Evolutionary conservation across 2,888 invertebrate genomes (phyloP).

Genomic region (Didymodactylos carnosus): DNA sequence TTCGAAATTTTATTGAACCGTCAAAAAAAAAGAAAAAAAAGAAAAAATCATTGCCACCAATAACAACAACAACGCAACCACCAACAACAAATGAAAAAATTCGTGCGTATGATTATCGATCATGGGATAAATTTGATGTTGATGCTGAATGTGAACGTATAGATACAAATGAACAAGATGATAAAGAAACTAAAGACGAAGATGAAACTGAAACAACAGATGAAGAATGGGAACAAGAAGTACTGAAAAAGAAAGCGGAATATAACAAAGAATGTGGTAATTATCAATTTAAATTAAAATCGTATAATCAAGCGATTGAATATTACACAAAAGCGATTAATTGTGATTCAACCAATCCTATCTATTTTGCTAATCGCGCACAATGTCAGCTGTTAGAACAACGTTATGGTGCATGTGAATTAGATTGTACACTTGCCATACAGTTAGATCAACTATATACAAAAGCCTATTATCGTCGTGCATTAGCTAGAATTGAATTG

Average conservation of each 20-base stretch:
- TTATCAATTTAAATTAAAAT: conserved; percentile 22
- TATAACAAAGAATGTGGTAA: conserved; percentile 8
- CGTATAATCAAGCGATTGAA: conserved; percentile 31
- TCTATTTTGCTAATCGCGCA: conserved; percentile 67
- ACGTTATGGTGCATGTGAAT: conserved; percentile 33
- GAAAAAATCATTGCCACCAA: not conserved
- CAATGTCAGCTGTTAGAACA: conserved; percentile 30
- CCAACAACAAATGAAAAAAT: not conserved
- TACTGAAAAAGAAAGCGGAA: conserved; percentile 8
- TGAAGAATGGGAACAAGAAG: conserved; percentile 13
- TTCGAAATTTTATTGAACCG: not conserved
- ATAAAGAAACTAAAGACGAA: not conserved
- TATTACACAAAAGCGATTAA: conserved; percentile 32
- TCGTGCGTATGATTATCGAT: conserved; percentile 1
- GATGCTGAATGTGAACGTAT: not conserved
- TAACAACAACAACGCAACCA: not conserved
- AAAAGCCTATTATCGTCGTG: conserved; percentile 28
- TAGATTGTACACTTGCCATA: conserved; percentile 32
- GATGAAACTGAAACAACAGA: not conserved
- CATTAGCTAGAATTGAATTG: conserved; percentile 3
- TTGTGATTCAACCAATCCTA: conserved; percentile 37
- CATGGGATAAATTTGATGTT: conserved; percentile 11
- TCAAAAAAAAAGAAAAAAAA: conserved; percentile 8
- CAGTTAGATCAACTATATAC: conserved; percentile 33
- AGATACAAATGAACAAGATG: not conserved